A percentile compares a stretch with the other conserved stretches of the same genome.
Conservation (phyloP, 1,140 invertebrate genomes). For the Parasteatoda tepidariorum region DNA sequence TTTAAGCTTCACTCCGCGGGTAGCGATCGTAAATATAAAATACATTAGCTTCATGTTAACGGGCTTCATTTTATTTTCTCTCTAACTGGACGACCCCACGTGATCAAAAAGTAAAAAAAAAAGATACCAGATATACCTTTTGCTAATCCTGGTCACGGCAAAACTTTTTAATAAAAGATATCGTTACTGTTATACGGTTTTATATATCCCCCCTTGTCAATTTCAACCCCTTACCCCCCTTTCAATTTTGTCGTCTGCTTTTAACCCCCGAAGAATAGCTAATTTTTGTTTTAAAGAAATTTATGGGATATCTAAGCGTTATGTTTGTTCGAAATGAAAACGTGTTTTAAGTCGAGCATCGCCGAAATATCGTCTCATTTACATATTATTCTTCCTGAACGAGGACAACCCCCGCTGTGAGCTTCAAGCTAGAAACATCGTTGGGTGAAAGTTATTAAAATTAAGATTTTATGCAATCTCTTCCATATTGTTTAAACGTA, state of each 20-base stretch:
- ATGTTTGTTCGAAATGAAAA: conserved; percentile 22
- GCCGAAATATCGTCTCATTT: conserved; percentile 33
- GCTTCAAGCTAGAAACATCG: background rate
- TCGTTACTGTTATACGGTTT: conserved; percentile 33
- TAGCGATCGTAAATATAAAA: conserved; percentile 58
- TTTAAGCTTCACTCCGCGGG: conserved; percentile 33
- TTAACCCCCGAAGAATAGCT: conserved; percentile 16
- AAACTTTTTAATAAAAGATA: conserved; percentile 60
- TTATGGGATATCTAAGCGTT: conserved; percentile 48
- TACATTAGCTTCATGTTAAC: conserved; percentile 59
- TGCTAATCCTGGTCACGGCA: conserved; percentile 35
- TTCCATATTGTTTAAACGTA: conserved; percentile 4
- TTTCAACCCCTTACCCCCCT: background rate
- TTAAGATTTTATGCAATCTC: conserved; percentile 57
- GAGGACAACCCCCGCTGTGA: conserved; percentile 22
- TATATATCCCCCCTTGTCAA: conserved; percentile 12
- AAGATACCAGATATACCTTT: background rate
- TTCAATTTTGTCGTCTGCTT: conserved; percentile 27
- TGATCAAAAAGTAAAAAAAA: conserved; percentile 1
- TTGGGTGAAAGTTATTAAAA: conserved; percentile 58
- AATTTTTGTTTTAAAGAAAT: conserved; percentile 61
- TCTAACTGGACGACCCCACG: conserved; percentile 51
- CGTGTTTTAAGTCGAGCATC: conserved; percentile 49
- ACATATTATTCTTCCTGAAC: conserved; percentile 50
- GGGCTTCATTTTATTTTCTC: conserved; percentile 38